These are phyloP conservation scores for Acanthochromis polyacanthus DNA, from an alignment of 2,113 vertebrate genomes.

Conservation along the genomic window DNA sequence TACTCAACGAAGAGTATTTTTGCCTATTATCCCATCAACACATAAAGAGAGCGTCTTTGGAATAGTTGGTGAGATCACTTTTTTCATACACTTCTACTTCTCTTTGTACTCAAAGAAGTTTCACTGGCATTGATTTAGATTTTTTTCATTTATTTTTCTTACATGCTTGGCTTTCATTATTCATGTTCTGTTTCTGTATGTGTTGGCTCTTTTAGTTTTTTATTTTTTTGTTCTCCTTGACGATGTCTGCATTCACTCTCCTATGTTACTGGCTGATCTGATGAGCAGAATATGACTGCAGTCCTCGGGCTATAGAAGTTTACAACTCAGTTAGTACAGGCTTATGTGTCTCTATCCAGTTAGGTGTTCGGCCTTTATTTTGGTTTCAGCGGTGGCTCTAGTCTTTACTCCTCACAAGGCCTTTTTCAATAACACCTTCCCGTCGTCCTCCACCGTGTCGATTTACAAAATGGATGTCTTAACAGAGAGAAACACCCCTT, in stretches of 20 bases:
- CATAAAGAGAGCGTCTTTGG: neutral
- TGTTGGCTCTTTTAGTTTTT: slow-evolving; percentile 1
- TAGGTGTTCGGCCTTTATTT: slow-evolving; percentile 47
- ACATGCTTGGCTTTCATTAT: slow-evolving; percentile 45
- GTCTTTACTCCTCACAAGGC: slow-evolving; percentile 10
- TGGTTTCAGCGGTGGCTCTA: slow-evolving; percentile 21
- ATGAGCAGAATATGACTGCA: slow-evolving; percentile 61
- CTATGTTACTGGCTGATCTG: slow-evolving; percentile 58
- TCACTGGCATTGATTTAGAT: no score
- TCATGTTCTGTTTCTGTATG: neutral
- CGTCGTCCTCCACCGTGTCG: slow-evolving; percentile 43
- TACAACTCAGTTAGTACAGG: slow-evolving; percentile 69
- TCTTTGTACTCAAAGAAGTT: neutral
- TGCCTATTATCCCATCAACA: neutral
- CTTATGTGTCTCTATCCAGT: slow-evolving; percentile 55
- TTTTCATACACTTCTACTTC: neutral
- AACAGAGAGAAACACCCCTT: slow-evolving; percentile 1
- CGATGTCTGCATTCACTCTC: slow-evolving; percentile 48
- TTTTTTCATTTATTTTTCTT: no score
- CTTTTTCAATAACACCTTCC: slow-evolving; percentile 32
- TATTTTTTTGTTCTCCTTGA: slow-evolving; percentile 27
- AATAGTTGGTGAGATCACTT: neutral
- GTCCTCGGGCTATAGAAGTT: slow-evolving; percentile 66
- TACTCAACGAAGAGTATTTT: slow-evolving; percentile 1
- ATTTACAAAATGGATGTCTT: slow-evolving; percentile 67